Conservation (phyloP, 2,888 invertebrate genomes). For the Callyntrura guangdongensis region DNA sequence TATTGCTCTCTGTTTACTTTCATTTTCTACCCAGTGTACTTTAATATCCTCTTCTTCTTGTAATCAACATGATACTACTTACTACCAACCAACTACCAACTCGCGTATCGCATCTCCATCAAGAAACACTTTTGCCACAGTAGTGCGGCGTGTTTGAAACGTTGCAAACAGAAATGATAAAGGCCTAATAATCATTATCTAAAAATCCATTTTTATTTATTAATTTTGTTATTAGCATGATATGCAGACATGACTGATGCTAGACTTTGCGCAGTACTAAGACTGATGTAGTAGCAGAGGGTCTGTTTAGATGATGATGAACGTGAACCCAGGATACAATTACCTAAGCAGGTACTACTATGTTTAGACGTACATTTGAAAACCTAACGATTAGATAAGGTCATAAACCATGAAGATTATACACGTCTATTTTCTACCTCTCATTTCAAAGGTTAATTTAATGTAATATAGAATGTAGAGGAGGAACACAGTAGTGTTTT, state of each 20-base stretch:
- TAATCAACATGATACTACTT: background rate
- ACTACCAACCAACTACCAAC: background rate
- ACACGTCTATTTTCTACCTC: too few relatives aligned
- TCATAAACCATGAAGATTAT: background rate
- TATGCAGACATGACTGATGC: conserved; percentile 17
- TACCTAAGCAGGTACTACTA: background rate
- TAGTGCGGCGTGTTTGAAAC: background rate
- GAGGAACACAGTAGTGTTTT: too few relatives aligned
- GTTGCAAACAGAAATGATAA: background rate
- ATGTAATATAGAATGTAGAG: too few relatives aligned
- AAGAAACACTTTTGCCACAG: conserved; percentile 1
- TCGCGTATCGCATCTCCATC: conserved; percentile 1
- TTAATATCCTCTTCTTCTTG: background rate
- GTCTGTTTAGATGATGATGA: background rate
- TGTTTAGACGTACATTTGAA: background rate
- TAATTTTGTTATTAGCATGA: background rate
- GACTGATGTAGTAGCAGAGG: background rate
- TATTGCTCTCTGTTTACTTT: conserved; percentile 18
- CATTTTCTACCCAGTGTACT: background rate
- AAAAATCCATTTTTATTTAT: conserved; percentile 16
- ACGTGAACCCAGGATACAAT: background rate
- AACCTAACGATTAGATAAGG: background rate
- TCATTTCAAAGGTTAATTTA: too few relatives aligned
- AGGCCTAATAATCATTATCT: conserved; percentile 25
- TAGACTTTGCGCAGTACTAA: background rate